phyloP scores from a whole-genome alignment of 2,888 invertebrate species.

The Amphipyra tragopoginis region DNA sequence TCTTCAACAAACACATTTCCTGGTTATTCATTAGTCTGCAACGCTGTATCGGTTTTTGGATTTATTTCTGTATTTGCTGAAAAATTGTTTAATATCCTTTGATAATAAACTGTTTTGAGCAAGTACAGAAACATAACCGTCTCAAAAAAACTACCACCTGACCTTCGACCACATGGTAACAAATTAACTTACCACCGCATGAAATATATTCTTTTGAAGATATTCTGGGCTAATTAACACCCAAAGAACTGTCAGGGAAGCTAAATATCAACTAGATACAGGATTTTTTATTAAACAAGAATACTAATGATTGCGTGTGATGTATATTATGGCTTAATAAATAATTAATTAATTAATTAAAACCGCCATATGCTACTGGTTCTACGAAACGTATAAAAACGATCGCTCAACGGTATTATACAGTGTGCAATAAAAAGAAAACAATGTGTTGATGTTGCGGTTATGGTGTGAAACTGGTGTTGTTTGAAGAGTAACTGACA shows the following conservation, averaged over 20 bases:
- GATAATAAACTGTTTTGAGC: no score
- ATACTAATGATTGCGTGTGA: conserved; percentile 42
- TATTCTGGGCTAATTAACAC: conserved; percentile 18
- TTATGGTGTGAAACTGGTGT: neutral
- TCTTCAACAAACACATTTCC: no score
- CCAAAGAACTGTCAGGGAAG: conserved; percentile 23
- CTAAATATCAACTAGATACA: conserved; percentile 2
- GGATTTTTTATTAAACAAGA: conserved; percentile 12
- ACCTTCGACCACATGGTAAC: no score
- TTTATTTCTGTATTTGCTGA: no score
- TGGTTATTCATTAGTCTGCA: no score
- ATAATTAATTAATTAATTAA: conserved; percentile 51
- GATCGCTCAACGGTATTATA: conserved; percentile 25
- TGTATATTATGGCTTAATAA: conserved; percentile 48
- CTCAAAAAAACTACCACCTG: no score
- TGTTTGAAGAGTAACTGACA: conserved; percentile 1
- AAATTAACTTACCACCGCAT: neutral
- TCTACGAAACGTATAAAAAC: conserved; percentile 49
- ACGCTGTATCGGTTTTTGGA: no score
- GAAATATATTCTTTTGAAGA: neutral
- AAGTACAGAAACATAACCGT: no score
- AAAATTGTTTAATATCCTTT: no score
- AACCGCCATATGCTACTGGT: conserved; percentile 31
- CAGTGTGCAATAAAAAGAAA: conserved; percentile 43
- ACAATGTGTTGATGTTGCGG: conserved; percentile 33